Evolutionary conservation across 1,140 invertebrate genomes (phyloP), one percentile per base, ranked within the genome.

Genomic region (Drosophila albomicans): DNA sequence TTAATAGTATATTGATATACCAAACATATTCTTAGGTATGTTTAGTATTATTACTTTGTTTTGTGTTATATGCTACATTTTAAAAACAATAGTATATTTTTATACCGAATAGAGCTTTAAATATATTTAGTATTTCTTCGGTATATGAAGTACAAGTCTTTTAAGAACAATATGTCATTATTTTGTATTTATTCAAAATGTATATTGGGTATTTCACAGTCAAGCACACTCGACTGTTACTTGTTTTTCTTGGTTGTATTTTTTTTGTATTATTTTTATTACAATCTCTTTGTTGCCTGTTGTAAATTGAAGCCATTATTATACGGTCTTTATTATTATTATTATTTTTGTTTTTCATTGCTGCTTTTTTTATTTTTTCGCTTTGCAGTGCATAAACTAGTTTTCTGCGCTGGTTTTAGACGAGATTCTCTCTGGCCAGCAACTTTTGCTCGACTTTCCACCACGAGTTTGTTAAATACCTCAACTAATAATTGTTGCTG

Each of bases 261-360:
- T 57, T 35, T 46, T 52, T 48, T 38, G 11, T 63, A 57, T 64
- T 62, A 64, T 79, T 72, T 75, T 82, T 86, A 82, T 85, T 87
- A 88, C 82, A 82, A 82, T 88, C 82, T 87, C 75, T 84, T 88
- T 85, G 75, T 59, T 54, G 65, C 52, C 52, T 59, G 66, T 48
- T 78, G 66, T 75, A 87, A 87, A 86, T 86, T 87, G 82, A 81
- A 87, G 82, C 77, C 85, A 88, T 88, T 88, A 88, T 89, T 81
- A 89, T 81, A 75, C 67, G 72, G 72, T 45, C 70, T 74, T 64
- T 81, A 61, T 66, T 68, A 48, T 61, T 65, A 51, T 70, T 54
- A 48, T 58, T 38, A 13, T 11, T 75, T 32, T 61, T 61, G 35
- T 43, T 64, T 25, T 52, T 41, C 20, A n/a, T n/a, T 65, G 48